phyloP scores from a whole-genome alignment of 2,797 vertebrate species.

The Leptatherina wallacei region DNA sequence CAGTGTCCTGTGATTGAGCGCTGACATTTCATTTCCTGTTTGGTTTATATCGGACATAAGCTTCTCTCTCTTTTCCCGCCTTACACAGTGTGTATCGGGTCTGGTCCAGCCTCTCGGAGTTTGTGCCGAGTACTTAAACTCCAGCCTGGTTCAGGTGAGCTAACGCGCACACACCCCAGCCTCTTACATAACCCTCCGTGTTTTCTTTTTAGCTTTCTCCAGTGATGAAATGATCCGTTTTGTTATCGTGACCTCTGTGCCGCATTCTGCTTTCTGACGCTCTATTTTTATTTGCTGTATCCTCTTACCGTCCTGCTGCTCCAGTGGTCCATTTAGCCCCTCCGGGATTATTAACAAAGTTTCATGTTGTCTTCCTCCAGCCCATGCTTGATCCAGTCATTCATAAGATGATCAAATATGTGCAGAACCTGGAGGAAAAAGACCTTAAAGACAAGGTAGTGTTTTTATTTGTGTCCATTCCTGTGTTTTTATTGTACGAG shows the following conservation, averaged over 20 bases:
- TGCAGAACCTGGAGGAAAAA: slow-evolving; percentile 98
- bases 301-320: slow-evolving; percentile 24
- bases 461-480: background rate
- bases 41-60: background rate
- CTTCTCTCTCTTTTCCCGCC: slow-evolving; percentile 24
- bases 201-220: background rate
- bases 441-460: slow-evolving; percentile 98
- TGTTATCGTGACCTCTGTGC: background rate
- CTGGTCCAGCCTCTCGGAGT: slow-evolving; percentile 96
- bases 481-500: background rate
- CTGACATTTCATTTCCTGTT: slow-evolving; percentile 22
- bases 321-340: background rate
- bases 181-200: background rate
- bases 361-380: slow-evolving; percentile 71
- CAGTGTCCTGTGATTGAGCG: slow-evolving; percentile 48
- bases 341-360: slow-evolving; percentile 9
- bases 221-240: background rate
- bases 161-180: background rate
- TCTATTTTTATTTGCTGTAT: slow-evolving; percentile 28
- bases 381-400: slow-evolving; percentile 98
- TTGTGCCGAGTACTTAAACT: slow-evolving; percentile 97
- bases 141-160: slow-evolving; percentile 95
- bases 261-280: slow-evolving; percentile 6
- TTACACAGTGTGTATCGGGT: slow-evolving; percentile 90
- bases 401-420: slow-evolving; percentile 97